A percentile compares a stretch with the other conserved stretches of the same genome.
Evolutionary conservation across 64 coral and sea anemone species (phyloP).

Genomic region (Montipora efflorescens): DNA sequence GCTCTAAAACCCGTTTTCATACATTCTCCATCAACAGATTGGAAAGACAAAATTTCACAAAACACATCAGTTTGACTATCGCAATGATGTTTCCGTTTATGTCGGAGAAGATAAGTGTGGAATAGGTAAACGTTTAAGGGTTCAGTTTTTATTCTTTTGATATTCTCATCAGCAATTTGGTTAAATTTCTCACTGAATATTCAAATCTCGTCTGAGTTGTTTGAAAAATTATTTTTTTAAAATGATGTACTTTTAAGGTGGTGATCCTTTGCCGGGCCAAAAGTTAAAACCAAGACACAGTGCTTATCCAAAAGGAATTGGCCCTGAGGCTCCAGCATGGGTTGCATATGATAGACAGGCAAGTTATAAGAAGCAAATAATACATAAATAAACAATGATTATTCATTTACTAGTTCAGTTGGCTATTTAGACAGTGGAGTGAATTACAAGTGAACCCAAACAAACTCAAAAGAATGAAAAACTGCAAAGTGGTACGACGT

Average conservation of each 20-base stretch:
- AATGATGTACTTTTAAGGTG: conserved; percentile 50
- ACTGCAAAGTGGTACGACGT: no score
- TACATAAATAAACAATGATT: not conserved
- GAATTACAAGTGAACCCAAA: no score
- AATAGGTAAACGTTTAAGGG: conserved; percentile 76
- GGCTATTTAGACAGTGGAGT: no score
- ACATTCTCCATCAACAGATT: conserved; percentile 63
- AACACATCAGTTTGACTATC: conserved; percentile 95
- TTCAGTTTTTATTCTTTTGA: not conserved
- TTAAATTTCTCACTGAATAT: not conserved
- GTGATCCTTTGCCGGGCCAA: conserved; percentile 89
- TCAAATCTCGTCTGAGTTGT: not conserved
- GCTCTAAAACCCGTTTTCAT: not conserved
- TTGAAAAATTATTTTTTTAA: not conserved
- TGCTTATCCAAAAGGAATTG: conserved; percentile 96
- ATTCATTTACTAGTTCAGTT: no score
- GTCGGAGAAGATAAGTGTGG: conserved; percentile 94
- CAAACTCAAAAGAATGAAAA: no score
- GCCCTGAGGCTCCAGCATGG: conserved; percentile 96
- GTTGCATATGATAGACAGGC: conserved; percentile 99
- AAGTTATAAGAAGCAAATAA: not conserved
- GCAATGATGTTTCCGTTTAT: conserved; percentile 95
- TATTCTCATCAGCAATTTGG: not conserved
- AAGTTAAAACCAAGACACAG: conserved; percentile 85
- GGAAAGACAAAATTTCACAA: conserved; percentile 98